Base-by-base conservation (phyloP, 2,888 invertebrate species). In the Mycogona germanica region DNA sequence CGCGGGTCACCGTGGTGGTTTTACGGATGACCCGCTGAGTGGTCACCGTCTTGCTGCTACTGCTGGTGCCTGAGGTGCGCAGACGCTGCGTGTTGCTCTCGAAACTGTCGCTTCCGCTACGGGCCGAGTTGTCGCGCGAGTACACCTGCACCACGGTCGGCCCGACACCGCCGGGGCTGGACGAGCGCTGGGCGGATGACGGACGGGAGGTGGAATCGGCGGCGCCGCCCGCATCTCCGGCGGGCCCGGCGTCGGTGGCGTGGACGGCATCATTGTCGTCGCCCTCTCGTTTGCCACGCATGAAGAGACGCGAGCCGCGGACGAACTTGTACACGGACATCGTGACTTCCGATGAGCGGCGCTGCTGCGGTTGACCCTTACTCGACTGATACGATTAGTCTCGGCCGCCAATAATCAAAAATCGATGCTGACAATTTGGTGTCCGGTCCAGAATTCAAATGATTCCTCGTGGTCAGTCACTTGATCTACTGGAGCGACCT, bases 11-110 rank as follows among this genome's bases (percentile, higher is more conserved):
- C 2, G 89, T 89, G 32, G 89, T 91, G 63, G 91, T 87, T 70
- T 88, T 89, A 58, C 87, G 77, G 50, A 89, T 82, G 59, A 89
- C 85, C 66, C 86, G 80, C 41, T 88, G 86, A 26, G 87, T 89
- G 26, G 87, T 89, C 60, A 89, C 85, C 61, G 87, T 79, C 58
- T 85, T 77, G 37, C 87, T 87, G 56, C 81, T 74, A n/a, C n/a
- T n/a, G n/a, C n/a, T n/a, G 57, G 75, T 73, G 58, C 74, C 75
- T n/a, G n/a, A n/a, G 56, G 75, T 74, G 74, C 60, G 74, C 78
- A 66, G 59, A 59, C 26, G 59, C 70, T 72, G 65, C 69, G 72
- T 71, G 70, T 75, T 73, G 70, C 74, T 64, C 72, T 64, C 72
- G 76, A 64, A 72, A 76, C 67, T 68, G 76, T 41, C 56, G 41